These are phyloP conservation scores for Poicephalus meyeri DNA, from an alignment of 2,113 vertebrate genomes.

Conservation along the genomic window DNA sequence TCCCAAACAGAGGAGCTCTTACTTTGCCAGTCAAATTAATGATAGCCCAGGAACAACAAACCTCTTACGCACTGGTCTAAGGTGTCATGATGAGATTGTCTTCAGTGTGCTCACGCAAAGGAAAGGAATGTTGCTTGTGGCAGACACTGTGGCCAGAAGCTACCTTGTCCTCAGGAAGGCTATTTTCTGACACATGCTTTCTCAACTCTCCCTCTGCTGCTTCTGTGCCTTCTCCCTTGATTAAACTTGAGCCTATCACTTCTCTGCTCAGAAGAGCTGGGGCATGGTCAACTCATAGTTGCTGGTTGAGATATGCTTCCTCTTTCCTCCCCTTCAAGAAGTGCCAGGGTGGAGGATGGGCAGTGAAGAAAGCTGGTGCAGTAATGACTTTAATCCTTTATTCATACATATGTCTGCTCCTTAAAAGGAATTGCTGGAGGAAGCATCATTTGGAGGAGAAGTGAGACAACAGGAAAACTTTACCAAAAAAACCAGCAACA, in stretches of 20 bases:
- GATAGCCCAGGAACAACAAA: neutral
- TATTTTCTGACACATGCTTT: neutral
- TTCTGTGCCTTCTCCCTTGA: neutral
- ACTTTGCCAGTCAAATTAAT: neutral
- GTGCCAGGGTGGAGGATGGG: neutral
- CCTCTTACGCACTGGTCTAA: neutral
- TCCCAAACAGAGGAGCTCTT: neutral
- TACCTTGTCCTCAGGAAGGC: neutral
- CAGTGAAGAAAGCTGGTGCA: neutral
- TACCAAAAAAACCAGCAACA: neutral
- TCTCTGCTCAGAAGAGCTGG: neutral
- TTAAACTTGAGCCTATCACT: neutral
- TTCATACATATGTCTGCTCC: neutral
- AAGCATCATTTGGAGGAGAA: neutral
- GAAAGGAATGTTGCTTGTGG: neutral
- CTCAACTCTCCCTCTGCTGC: neutral
- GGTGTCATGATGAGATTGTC: neutral
- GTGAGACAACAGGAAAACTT: neutral
- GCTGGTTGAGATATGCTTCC: neutral
- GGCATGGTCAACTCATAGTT: neutral
- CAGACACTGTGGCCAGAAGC: neutral
- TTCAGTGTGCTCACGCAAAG: neutral
- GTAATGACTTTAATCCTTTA: neutral
- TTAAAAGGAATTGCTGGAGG: neutral
- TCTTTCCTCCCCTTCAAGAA: neutral